Base-by-base conservation (phyloP, 2,113 vertebrate genomes). In the Campylorhamphus procurvoides region DNA sequence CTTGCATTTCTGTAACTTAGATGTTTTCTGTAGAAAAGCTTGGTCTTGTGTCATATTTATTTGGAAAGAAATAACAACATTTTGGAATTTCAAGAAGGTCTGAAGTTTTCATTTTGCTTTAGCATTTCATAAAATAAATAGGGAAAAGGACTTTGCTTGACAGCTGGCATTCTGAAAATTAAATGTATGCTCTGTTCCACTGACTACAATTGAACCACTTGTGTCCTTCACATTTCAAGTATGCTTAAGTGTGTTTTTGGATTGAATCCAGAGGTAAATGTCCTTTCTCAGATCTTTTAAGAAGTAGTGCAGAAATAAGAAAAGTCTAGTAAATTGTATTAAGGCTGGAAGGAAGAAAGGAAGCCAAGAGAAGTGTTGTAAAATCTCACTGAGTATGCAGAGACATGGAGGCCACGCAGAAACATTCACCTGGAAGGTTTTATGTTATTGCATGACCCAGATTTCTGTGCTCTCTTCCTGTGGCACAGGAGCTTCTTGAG, bases 141-240 rank as follows among this genome's bases (percentile, higher is more conserved):
- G 46, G 40, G 53, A 71, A 66, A 67, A 56, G 4, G 31, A 60
- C 27, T 93, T 85, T 64, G 8, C 75, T 76, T 75, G 58, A 83
- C 55, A 91, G 63, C 31, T 87, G 80, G 35, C 0, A 0, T 69
- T 86, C 50, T 28, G 42, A 81, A 89, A 95, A 84, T 68, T 79
- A 87, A 24, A 35, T 66, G 6, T 66, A 49, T 74, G 76, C 37
- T 91, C 73, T 84, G 0, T 87, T 92, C 89, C 83, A 73, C 44
- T 83, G 49, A n/a, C 67, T 90, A n/a, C 84, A 89, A 5, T 62
- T 80, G 42, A 68, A 62, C 84, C 22, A 28, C n/a, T 77, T 92
- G 59, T 83, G 59, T 96, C 89, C 83, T 95, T 95, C 83, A 93
- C 1, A 0, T 94, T 92, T 89, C 73, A 87, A 62, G 59, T 56